These are phyloP conservation scores for Callopanchax toddi DNA, from an alignment of 2,113 vertebrate species.

Conservation along the genomic window DNA sequence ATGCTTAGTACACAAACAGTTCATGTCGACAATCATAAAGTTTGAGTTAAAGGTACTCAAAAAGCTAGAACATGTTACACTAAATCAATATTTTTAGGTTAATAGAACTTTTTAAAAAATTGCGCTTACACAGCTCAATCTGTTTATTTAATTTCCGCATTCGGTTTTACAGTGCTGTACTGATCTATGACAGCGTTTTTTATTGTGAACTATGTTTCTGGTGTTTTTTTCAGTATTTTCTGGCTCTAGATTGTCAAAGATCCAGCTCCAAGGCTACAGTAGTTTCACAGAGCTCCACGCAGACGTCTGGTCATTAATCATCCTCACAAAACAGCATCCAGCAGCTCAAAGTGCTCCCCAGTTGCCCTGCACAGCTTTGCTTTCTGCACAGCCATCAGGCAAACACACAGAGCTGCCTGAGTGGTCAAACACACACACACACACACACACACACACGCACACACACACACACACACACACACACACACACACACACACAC, in stretches of 20 bases:
- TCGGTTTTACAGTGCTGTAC: no score
- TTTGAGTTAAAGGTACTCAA: no score
- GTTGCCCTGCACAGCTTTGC: conserved; percentile 16
- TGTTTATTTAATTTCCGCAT: no score
- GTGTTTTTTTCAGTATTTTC: conserved; percentile 18
- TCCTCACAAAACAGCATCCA: conserved; percentile 62
- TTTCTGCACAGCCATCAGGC: conserved; percentile 20
- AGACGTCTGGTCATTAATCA: conserved; percentile 68
- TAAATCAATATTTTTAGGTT: no score
- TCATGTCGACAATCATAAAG: no score
- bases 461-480: no score
- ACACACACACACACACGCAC: conserved; percentile 10
- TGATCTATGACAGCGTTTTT: not conserved
- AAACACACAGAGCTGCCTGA: conserved; percentile 6
- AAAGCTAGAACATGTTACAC: no score
- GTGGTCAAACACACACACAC: conserved; percentile 9
- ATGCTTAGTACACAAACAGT: no score
- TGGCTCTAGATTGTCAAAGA: conserved; percentile 12
- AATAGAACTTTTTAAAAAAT: no score
- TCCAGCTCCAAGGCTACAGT: conserved; percentile 46
- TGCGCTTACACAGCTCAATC: no score
- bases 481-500: not conserved
- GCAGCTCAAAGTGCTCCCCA: conserved; percentile 39
- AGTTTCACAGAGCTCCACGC: conserved; percentile 52
- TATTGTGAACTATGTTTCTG: not conserved